These are phyloP conservation scores for Smithornis capensis DNA, from an alignment of 2,113 vertebrate species.

Conservation along the genomic window DNA sequence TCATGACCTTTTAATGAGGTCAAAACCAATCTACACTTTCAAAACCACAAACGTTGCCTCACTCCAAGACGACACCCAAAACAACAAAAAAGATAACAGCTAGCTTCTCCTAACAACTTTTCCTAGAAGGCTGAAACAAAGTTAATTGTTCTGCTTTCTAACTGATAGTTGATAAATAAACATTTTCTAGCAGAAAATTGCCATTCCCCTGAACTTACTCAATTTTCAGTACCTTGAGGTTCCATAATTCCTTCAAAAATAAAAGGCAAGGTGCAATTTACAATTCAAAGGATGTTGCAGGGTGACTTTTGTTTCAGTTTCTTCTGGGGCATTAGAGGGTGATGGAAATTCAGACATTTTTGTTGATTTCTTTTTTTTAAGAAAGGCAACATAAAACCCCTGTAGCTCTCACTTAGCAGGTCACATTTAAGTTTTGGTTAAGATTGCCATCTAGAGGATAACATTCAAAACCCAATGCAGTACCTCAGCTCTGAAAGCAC, in stretches of 20 bases:
- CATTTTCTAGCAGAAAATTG: background rate
- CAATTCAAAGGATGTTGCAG: background rate
- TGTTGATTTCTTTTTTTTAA: too few species aligned
- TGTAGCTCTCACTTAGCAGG: background rate
- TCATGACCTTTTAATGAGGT: background rate
- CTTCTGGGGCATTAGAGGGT: background rate
- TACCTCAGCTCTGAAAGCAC: constrained; percentile 83
- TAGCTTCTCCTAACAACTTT: background rate
- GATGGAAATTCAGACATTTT: background rate
- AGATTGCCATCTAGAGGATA: constrained; percentile 61
- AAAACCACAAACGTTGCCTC: background rate
- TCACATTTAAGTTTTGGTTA: background rate
- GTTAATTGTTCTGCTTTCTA: background rate
- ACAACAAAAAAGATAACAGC: background rate
- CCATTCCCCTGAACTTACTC: background rate
- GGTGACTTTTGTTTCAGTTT: background rate
- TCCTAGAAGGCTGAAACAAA: background rate
- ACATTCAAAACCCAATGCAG: background rate
- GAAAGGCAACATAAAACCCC: background rate
- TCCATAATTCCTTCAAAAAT: background rate
- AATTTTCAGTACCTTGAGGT: background rate
- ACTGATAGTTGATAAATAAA: background rate
- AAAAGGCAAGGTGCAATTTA: background rate
- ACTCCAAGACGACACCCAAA: background rate
- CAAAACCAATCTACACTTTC: background rate